phyloP scores from a whole-genome alignment of 2,888 invertebrate genomes.

The Diarsia rubi region DNA sequence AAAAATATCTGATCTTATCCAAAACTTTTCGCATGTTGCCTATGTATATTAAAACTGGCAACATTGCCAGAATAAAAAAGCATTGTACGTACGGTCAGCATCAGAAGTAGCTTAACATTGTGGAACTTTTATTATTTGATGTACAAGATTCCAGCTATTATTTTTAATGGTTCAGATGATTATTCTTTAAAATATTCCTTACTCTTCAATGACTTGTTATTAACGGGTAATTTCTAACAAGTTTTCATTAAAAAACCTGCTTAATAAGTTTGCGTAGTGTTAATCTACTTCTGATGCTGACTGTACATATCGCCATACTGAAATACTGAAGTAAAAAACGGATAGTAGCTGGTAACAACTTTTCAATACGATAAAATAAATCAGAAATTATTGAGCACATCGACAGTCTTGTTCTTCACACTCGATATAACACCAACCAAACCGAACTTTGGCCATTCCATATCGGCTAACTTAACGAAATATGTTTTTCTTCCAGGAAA shows the following conservation, averaged over 20 bases:
- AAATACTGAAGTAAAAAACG: slow-evolving; percentile 13
- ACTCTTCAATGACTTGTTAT: too few relatives aligned
- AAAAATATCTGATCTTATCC: background rate
- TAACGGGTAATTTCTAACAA: too few relatives aligned
- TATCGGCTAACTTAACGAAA: slow-evolving; percentile 57
- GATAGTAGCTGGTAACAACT: slow-evolving; percentile 37
- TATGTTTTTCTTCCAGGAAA: slow-evolving; percentile 59
- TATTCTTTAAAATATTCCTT: too few relatives aligned
- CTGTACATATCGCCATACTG: background rate
- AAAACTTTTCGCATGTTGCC: background rate
- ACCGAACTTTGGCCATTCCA: slow-evolving; percentile 60
- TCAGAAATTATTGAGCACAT: slow-evolving; percentile 59
- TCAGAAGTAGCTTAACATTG: too few relatives aligned
- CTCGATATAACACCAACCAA: slow-evolving; percentile 59
- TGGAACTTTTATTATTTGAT: too few relatives aligned
- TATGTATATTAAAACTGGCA: background rate
- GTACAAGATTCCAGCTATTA: too few relatives aligned
- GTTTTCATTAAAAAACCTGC: too few relatives aligned
- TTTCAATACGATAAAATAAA: slow-evolving; percentile 62
- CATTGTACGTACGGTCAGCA: too few relatives aligned
- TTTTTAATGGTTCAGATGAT: too few relatives aligned
- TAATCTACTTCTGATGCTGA: too few relatives aligned
- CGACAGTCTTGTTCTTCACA: slow-evolving; percentile 56
- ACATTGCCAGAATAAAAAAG: background rate
- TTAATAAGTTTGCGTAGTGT: too few relatives aligned